Base-by-base conservation (phyloP, 2,888 invertebrate species). In the Charanyca ferruginea region DNA sequence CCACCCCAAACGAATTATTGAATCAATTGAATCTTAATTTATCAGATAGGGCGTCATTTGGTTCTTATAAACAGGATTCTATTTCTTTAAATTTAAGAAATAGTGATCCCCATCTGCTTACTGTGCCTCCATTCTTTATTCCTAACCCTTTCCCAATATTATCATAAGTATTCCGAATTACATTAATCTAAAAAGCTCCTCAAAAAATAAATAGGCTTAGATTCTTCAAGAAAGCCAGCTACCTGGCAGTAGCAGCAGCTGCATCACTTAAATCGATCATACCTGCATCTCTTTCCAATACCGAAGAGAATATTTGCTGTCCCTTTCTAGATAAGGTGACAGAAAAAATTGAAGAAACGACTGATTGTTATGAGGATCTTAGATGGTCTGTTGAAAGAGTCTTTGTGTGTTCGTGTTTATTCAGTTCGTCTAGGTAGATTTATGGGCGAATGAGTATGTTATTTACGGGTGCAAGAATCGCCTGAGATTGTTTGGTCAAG, bases 241-340 rank as follows among this genome's bases (percentile, higher is more conserved):
- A 94, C 94, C 94, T 94, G 91, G 85, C 70, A 85, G 83, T 87
- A 79, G 77, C 83, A 86, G 89, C 95, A 94, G 95, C 94, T 94
- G 95, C 88, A 77, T 81, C 78, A 87, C 77, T 93, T 91, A 92
- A 92, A 91, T 89, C 92, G 92, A 93, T 93, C 88, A 82, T 77
- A 75, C 59, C 62, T 79, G 23, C 79, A 44, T 93, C 91, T 83
- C 85, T 73, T 69, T 92, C 86, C 81, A 62, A 73, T 78, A 18
- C 38, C 7, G 9, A n/a, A 28, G 23, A 48, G 68, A 66, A 72
- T 20, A 80, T 70, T 71, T 18, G 73, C 63, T 71, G 66, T 93
- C 90, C 73, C 83, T 80, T 71, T 91, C 78, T 82, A 83, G 87
- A 88, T 90, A 89, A 91, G 86, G 85, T 72, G 78, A 62, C 60